Evolutionary conservation across 92 coral and sea anemone species (phyloP).

Genomic region (Blastomussa wellsi): DNA sequence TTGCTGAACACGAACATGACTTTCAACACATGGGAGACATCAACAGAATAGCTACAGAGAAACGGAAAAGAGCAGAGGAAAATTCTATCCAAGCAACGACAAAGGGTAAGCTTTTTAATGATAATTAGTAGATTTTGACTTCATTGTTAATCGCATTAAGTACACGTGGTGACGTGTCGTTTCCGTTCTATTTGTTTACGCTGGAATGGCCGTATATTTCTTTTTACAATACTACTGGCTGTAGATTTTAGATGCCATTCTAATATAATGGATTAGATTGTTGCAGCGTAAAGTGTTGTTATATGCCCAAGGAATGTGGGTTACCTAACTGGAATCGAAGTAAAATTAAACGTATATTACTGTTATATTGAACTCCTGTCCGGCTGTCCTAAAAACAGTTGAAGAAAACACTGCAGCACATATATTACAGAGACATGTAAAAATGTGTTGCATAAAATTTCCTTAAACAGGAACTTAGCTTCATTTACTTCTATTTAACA

Average conservation of each 20-base stretch:
- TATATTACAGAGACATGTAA: no score
- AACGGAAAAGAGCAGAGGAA: conserved; percentile 28
- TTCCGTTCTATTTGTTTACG: conserved; percentile 1
- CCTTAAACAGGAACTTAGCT: no score
- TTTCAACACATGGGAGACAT: conserved; percentile 38
- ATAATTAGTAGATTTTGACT: background rate
- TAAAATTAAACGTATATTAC: background rate
- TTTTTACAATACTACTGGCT: background rate
- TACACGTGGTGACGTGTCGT: conserved; percentile 10
- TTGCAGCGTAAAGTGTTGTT: background rate
- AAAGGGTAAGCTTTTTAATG: background rate
- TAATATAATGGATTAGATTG: background rate
- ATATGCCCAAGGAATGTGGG: no score
- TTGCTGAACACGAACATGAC: conserved; percentile 45
- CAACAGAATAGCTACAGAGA: background rate
- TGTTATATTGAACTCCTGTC: no score
- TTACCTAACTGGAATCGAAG: background rate
- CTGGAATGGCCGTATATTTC: background rate
- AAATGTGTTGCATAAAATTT: no score
- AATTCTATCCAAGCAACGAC: background rate
- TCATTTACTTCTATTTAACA: no score
- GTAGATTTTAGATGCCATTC: background rate
- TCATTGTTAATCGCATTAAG: background rate
- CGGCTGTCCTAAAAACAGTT: no score
- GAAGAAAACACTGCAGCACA: no score